phyloP scores from a whole-genome alignment of 2,888 invertebrate genomes.

The Eupeodes luniger region DNA sequence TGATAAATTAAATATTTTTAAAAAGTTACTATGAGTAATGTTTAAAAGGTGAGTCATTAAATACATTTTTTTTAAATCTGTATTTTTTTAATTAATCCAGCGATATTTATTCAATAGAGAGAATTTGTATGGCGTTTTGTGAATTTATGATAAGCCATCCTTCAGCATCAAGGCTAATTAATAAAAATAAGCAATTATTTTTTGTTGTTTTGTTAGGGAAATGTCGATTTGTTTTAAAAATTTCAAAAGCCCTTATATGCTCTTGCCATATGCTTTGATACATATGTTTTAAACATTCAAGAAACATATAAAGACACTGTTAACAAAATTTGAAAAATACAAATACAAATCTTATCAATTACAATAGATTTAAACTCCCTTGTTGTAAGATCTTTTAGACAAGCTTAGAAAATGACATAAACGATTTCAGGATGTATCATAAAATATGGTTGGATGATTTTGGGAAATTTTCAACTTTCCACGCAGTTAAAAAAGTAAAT shows the following conservation, averaged over 20 bases:
- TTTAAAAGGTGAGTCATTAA: conserved; percentile 49
- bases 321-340: too few species aligned
- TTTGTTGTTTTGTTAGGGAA: neutral
- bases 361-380: too few species aligned
- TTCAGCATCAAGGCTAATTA: conserved; percentile 26
- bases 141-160: conserved; percentile 45
- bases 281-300: too few species aligned
- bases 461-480: too few species aligned
- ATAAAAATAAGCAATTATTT: conserved; percentile 1
- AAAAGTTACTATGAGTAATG: conserved; percentile 49
- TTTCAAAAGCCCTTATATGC: neutral
- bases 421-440: too few species aligned
- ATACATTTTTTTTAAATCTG: conserved; percentile 47
- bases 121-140: conserved; percentile 6
- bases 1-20: conserved; percentile 44
- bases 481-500: too few species aligned
- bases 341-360: too few species aligned
- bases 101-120: conserved; percentile 14
- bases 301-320: too few species aligned
- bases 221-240: conserved; percentile 12
- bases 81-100: conserved; percentile 25
- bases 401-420: too few species aligned
- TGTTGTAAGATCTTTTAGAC: too few species aligned
- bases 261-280: too few species aligned
- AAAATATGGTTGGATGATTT: too few species aligned